phyloP scores from a whole-genome alignment of 92 coral and sea anemone species.

The Blastomussa wellsi region DNA sequence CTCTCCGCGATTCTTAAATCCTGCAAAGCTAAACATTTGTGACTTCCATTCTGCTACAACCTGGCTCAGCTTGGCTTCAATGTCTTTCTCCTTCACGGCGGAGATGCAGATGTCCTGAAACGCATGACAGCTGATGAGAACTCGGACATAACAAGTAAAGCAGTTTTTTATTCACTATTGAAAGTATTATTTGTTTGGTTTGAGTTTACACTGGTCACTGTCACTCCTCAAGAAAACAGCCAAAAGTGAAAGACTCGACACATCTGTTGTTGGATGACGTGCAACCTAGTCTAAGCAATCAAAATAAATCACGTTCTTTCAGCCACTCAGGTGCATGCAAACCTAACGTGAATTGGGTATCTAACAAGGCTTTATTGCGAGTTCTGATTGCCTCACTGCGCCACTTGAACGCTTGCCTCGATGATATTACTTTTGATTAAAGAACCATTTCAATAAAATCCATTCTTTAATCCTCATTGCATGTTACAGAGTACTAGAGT shows the following conservation, averaged over 20 bases:
- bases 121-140: background rate
- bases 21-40: slow-evolving; percentile 68
- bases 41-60: slow-evolving; percentile 92
- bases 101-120: slow-evolving; percentile 89
- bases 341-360: background rate
- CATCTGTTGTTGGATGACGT: background rate
- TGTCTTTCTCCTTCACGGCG: slow-evolving; percentile 93
- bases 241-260: too few relatives aligned
- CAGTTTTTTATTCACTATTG: background rate
- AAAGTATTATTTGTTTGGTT: too few relatives aligned
- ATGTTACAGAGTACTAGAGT: too few relatives aligned
- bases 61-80: slow-evolving; percentile 84
- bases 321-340: background rate
- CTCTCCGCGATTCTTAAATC: slow-evolving; percentile 84
- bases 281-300: background rate
- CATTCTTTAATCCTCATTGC: too few relatives aligned
- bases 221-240: too few relatives aligned
- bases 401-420: background rate
- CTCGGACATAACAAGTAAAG: background rate
- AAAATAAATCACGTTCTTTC: background rate
- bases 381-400: background rate
- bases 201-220: background rate
- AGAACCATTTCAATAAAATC: too few relatives aligned
- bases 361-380: background rate
- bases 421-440: too few relatives aligned